Evolutionary conservation across 2,888 invertebrate species (phyloP), one percentile per base, ranked within the genome.

Genomic region (Flexamia atlantica): DNA sequence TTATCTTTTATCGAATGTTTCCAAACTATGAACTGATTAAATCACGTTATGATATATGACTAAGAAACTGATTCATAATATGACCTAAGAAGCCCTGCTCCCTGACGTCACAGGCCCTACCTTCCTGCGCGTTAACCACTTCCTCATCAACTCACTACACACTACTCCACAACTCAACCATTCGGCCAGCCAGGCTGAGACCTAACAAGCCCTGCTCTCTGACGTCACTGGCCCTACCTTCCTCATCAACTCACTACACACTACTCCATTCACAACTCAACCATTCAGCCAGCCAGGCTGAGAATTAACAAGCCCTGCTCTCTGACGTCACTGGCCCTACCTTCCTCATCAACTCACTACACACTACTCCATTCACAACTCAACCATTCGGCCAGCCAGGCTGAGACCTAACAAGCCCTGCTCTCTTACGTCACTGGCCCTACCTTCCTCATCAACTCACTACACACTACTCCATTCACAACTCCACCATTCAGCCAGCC

Each of bases 121-220:
- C 30, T 53, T 14, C 30, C 9, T 12, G 0, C 4, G 4, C 12
- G 23, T 23, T 57, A 57, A 57, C 57, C 57, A 57, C 23, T 57
- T 57, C 57, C 57, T 57, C 57, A 57, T 57, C 57, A 57, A 57
- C 57, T 57, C 57, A 23, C 57, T 57, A 7, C 36, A 36, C 36
- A 7, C 4, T 9, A 4, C 36, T 36, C 36, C 9, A 36, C 36
- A 9, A 36, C 9, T 36, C 36, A 36, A 7, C 9, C 36, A 36
- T 36, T 7, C 36, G 5, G 4, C 36, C 36, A 36, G 4, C 36
- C 36, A 4, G 9, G 9, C 36, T 36, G 36, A 36, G 36, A 9
- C 36, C 36, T 36, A 36, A 36, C 36, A 36, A 9, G 9, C 36
- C 36, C 36, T 36, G 9, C 36, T 9, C 36, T 36, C 36, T n/a